phyloP scores from a whole-genome alignment of 2,113 vertebrate species.

The Fulmarus glacialis region DNA sequence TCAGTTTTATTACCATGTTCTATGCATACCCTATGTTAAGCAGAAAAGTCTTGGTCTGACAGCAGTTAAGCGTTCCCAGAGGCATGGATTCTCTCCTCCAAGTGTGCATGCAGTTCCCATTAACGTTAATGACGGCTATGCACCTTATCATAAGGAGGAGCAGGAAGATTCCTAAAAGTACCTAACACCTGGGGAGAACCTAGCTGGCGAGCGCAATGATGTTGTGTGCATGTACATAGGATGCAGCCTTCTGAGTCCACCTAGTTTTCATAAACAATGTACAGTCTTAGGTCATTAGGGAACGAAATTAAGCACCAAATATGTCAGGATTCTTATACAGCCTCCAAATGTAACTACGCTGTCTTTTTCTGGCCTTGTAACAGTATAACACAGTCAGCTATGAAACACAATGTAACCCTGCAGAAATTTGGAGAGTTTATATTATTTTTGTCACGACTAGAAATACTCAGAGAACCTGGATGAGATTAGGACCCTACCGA shows the following conservation, averaged over 20 bases:
- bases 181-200: neutral
- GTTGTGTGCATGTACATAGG: neutral
- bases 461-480: neutral
- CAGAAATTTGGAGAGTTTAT: neutral
- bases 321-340: neutral
- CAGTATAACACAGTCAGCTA: neutral
- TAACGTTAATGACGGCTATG: neutral
- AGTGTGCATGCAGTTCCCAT: neutral
- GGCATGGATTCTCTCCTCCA: neutral
- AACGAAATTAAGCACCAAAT: neutral
- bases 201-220: neutral
- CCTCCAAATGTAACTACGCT: neutral
- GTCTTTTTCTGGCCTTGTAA: neutral
- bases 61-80: conserved; percentile 42
- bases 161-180: neutral
- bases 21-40: neutral
- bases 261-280: neutral
- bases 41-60: neutral
- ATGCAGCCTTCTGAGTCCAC: neutral
- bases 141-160: neutral
- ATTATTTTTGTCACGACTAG: neutral
- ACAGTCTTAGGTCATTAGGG: neutral
- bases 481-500: neutral
- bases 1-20: neutral
- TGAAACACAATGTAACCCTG: neutral